These are phyloP conservation scores for Deroplatys truncata DNA, from an alignment of 2,888 invertebrate genomes.

Conservation along the genomic window DNA sequence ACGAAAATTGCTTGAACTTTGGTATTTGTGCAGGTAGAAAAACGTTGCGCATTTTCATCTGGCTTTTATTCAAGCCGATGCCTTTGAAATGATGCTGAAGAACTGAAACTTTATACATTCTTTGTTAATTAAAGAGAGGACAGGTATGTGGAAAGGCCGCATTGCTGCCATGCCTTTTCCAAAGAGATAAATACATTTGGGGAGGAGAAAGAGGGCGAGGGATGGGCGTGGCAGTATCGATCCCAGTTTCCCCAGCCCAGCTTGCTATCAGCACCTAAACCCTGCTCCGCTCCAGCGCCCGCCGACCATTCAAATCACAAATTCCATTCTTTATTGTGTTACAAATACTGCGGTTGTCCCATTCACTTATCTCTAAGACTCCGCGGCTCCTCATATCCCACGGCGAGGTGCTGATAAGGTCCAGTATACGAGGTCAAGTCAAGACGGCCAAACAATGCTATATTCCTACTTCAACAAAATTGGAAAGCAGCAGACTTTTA, in stretches of 20 bases:
- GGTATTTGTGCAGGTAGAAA: neutral
- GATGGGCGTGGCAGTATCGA: constrained; percentile 30
- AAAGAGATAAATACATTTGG: constrained; percentile 26
- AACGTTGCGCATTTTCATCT: neutral
- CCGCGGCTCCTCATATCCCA: neutral
- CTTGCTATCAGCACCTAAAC: neutral
- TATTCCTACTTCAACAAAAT: neutral
- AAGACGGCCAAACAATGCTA: neutral
- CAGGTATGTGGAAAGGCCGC: constrained; percentile 4
- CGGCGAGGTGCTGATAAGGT: neutral
- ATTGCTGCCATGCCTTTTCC: constrained; percentile 24
- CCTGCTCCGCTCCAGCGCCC: neutral
- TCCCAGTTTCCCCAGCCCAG: neutral
- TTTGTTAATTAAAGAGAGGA: constrained; percentile 9
- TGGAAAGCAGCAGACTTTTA: neutral
- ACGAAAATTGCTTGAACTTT: neutral
- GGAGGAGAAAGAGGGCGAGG: constrained; percentile 14
- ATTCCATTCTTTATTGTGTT: neutral
- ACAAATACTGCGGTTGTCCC: neutral
- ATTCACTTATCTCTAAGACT: neutral
- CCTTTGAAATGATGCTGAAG: neutral
- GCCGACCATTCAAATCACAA: neutral
- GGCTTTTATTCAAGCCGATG: neutral
- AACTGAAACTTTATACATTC: neutral
- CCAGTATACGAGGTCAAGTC: neutral